Conservation (phyloP, 2,888 invertebrate species). For the Odontothrips loti region DNA sequence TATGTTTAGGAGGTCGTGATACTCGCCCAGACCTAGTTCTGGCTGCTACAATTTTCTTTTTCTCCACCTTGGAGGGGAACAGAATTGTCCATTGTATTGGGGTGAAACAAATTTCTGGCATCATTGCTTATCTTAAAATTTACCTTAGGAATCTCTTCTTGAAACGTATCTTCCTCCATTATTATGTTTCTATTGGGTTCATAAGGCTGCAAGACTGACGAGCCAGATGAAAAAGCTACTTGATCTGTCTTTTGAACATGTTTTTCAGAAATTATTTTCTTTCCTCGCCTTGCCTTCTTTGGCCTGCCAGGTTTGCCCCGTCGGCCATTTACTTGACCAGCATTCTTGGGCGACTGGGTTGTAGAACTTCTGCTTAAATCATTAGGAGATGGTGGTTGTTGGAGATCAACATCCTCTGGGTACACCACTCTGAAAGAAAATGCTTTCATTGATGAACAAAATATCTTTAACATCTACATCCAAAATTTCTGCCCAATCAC, state of each 20-base stretch:
- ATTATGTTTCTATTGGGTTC: background rate
- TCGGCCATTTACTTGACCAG: background rate
- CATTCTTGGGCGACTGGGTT: background rate
- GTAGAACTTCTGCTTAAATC: background rate
- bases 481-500: conserved; percentile 18
- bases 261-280: background rate
- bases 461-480: background rate
- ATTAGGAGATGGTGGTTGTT: background rate
- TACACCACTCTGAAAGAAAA: conserved; percentile 48
- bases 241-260: background rate
- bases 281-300: background rate
- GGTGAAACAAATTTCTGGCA: background rate
- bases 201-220: background rate
- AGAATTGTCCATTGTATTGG: background rate
- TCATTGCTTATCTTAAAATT: background rate
- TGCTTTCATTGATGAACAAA: background rate
- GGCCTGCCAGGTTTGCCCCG: background rate
- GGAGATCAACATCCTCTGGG: conserved; percentile 46
- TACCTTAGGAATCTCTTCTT: conserved; percentile 39
- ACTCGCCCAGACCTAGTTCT: conserved; percentile 55
- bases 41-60: conserved; percentile 49
- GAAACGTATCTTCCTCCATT: background rate
- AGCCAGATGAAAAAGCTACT: background rate
- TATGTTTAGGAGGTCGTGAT: conserved; percentile 57
- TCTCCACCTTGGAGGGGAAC: conserved; percentile 46